Base-by-base conservation (phyloP, 2,888 invertebrate species). In the Lasioglossum malachurum region DNA sequence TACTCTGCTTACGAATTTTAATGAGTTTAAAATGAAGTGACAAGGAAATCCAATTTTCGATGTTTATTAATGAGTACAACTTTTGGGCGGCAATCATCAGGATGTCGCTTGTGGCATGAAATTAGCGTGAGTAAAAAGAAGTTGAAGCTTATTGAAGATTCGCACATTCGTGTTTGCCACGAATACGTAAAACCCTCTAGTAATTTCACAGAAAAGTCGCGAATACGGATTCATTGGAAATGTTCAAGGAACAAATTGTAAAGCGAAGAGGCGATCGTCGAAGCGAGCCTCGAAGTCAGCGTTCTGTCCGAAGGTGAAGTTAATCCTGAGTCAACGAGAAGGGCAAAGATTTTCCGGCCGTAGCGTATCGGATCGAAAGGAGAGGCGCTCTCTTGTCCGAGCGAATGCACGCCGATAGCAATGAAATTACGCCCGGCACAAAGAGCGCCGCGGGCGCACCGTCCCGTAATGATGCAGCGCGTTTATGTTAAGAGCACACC, bases 381-480 rank as follows among this genome's bases (percentile, higher is more conserved):
- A 84, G 53, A 69, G 49, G 76, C 69, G 78, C 53, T 73, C 77
- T 86, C 46, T 79, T 77, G 85, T 84, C 89, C 80, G 64, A 79
- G 82, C 88, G 85, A 83, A 73, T 78, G 84, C 82, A 87, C 92
- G 89, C 92, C 91, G 92, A 93, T 93, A 93, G 93, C 92, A 92
- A 92, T 93, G 93, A 93, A 94, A 94, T 93, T 93, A 92, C 92
- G 92, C 88, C 85, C 88, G 90, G 91, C 89, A 92, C 92, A 94
- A 93, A 93, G 93, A 93, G 90, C 86, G 92, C 94, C 93, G 93
- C 93, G 89, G 91, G 91, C 91, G 88, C 88, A 87, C 88, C 88
- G 89, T 89, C 88, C 91, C 90, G 93, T 94, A 94, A 94, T 94
- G 94, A 94, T 93, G 93, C 93, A 92, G 93, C 92, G 91, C 91